Evolutionary conservation across 30 jellyfish, hydroid and myxozoan genomes (phyloP), one percentile per base, ranked within the genome.

Genomic region (Aurelia sp.): DNA sequence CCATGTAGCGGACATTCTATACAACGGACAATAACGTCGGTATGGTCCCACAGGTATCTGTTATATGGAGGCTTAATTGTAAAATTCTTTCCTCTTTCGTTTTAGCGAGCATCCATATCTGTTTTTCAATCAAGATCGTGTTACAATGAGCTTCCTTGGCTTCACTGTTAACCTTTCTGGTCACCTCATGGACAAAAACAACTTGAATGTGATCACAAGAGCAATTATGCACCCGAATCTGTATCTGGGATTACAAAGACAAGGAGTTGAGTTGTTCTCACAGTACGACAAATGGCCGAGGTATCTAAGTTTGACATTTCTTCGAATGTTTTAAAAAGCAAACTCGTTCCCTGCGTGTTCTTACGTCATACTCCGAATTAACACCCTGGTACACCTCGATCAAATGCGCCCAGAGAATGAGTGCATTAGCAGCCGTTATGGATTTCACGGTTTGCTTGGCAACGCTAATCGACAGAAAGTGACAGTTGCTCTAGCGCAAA

Each of bases 21-120:
- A 27, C 33, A 27, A 27, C 33, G 33, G 33, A 27, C 2, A 27
- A 27, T 27, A 27, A 27, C 2, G 2, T 27, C n/a, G n/a, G n/a
- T n/a, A n/a, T 27, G 33, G 33, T 27, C 33, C 33, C 33, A 27
- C 33, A 27, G 2, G 33, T 27, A 2, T 27, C 33, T 2, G 33
- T 27, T 27, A 27, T 27, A 27, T 27, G 33, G 33, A 27, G 2
- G 33, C 2, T 27, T 27, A 27, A 1, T 2, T 27, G 33, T 27
- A 27, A 27, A 27, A 40, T 4, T 40, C 7, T 44, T 44, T 4
- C 55, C 9, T 44, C 55, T 51, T 60, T 33, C 16, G 8, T 22
- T 44, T 0, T 76, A 76, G 94, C 88, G 78, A 48, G 47, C 97
- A 90, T 78, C 94, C 93, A 19, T 88, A 88, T 63, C 60, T 90